Percentiles rank a stretch among this genome's conserved stretches.
phyloP scores from a whole-genome alignment of 2,888 invertebrate genomes.

The Myopa testacea region DNA sequence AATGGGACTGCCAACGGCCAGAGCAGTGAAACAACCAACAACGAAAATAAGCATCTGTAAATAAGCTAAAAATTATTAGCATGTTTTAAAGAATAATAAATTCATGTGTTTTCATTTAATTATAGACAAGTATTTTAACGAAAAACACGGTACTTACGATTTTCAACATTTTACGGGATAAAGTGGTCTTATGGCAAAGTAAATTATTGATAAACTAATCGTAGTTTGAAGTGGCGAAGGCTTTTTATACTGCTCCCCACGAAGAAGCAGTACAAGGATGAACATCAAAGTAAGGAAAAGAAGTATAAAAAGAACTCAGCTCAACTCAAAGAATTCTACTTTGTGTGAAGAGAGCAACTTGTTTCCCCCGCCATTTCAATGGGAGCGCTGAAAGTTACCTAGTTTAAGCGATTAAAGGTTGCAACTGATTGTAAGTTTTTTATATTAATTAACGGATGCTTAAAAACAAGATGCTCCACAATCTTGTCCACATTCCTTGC shows the following conservation, averaged over 20 bases:
- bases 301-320: neutral
- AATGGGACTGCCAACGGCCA: slow-evolving; percentile 37
- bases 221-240: neutral
- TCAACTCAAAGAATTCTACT: neutral
- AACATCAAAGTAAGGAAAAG: neutral
- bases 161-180: slow-evolving; percentile 41
- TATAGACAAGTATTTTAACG: neutral
- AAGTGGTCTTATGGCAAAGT: neutral
- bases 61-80: neutral
- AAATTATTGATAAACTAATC: slow-evolving; percentile 9
- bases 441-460: no score
- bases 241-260: slow-evolving; percentile 7
- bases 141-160: slow-evolving; percentile 41
- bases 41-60: slow-evolving; percentile 18
- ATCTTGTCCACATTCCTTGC: neutral
- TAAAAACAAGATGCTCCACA: no score
- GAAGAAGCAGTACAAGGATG: neutral
- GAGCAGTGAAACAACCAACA: neutral
- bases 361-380: neutral
- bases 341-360: neutral
- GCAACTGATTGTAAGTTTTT: neutral
- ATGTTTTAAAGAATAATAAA: neutral
- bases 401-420: neutral
- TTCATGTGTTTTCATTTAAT: neutral
- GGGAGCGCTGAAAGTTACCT: neutral